Percentiles rank a stretch among this genome's conserved stretches.
phyloP scores from a whole-genome alignment of 1,140 invertebrate genomes.

The Lucilia cuprina region DNA sequence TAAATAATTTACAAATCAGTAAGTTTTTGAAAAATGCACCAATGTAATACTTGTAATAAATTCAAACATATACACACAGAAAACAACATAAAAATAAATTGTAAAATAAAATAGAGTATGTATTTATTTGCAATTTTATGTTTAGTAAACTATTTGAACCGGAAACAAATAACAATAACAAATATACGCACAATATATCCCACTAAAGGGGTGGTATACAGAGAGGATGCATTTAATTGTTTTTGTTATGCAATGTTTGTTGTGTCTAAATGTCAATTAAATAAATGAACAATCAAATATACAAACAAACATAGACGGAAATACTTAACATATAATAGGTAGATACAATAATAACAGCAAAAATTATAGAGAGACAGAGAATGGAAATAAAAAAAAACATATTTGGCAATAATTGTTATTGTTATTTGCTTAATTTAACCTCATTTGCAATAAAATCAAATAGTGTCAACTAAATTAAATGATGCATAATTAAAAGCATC shows the following conservation, averaged over 20 bases:
- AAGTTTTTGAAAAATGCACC: not conserved
- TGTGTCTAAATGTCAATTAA: constrained; percentile 28
- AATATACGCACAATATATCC: not conserved
- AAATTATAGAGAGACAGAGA: too few relatives aligned
- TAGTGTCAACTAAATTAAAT: constrained; percentile 34
- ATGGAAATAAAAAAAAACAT: not conserved
- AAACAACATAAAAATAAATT: not conserved
- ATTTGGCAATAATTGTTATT: constrained; percentile 30
- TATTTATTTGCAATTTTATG: not conserved
- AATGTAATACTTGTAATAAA: not conserved
- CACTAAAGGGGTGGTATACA: not conserved
- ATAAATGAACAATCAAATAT: constrained; percentile 24
- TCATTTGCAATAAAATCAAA: constrained; percentile 35
- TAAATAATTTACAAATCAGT: not conserved
- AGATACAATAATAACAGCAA: too few relatives aligned
- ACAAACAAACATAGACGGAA: not conserved
- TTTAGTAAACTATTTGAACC: not conserved
- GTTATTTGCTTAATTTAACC: constrained; percentile 35
- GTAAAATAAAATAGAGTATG: not conserved
- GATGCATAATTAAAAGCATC: constrained; percentile 29
- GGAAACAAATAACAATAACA: not conserved
- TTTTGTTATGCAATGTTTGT: constrained; percentile 1
- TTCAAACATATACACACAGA: not conserved
- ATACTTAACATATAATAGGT: not conserved
- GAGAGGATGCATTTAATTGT: not conserved